Conservation (phyloP, 2,888 invertebrate species). For the Megastigmus dorsalis region DNA sequence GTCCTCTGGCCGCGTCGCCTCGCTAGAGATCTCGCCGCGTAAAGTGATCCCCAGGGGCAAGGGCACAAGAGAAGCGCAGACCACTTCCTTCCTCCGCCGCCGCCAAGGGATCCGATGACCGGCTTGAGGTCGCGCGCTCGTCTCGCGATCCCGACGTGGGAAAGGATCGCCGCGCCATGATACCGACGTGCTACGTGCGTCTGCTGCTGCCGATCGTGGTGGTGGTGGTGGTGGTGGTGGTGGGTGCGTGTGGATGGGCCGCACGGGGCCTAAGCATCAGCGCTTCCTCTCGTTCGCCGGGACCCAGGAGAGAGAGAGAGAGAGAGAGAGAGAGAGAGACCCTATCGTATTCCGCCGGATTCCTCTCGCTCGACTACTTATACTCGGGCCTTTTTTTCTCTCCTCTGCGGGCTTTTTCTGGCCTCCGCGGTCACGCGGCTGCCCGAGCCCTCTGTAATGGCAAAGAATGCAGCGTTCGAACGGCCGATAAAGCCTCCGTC, state of each 20-base stretch:
- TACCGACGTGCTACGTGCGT: slow-evolving; percentile 53
- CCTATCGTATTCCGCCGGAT: slow-evolving; percentile 32
- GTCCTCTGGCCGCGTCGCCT: too few species aligned
- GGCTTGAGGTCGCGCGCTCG: slow-evolving; percentile 69
- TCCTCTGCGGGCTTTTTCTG: neutral
- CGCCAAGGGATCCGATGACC: slow-evolving; percentile 70
- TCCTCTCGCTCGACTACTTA: neutral
- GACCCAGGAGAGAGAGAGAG: neutral
- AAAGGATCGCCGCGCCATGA: slow-evolving; percentile 71
- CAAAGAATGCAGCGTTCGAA: slow-evolving; percentile 17
- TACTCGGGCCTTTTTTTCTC: neutral
- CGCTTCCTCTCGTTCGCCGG: neutral
- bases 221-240: too few species aligned
- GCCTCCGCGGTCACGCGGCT: neutral
- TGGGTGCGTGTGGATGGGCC: too few species aligned
- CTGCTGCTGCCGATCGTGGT: too few species aligned
- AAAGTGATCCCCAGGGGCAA: slow-evolving; percentile 66
- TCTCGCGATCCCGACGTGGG: slow-evolving; percentile 72
- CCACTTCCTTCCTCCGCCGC: slow-evolving; percentile 72
- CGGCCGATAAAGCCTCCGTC: neutral
- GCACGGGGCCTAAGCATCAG: neutral
- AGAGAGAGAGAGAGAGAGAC: neutral
- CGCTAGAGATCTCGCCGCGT: too few species aligned
- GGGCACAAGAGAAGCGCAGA: too few species aligned
- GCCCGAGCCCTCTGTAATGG: too few species aligned